phyloP scores from a whole-genome alignment of 2,797 vertebrate genomes.

The Helostoma temminkii region DNA sequence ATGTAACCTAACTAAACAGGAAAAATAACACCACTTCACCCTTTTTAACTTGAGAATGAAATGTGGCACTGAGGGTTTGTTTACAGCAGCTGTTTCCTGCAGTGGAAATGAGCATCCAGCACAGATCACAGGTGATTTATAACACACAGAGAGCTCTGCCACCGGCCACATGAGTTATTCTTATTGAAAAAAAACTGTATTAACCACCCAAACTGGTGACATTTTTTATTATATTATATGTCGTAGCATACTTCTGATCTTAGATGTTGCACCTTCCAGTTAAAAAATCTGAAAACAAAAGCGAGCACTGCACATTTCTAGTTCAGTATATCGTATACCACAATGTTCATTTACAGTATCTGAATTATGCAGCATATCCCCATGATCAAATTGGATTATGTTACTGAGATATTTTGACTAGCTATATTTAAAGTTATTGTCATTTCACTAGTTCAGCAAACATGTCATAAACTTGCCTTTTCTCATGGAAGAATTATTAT shows the following conservation, averaged over 20 bases:
- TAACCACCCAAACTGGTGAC: background rate
- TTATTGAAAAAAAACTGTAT: constrained; percentile 23
- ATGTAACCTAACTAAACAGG: background rate
- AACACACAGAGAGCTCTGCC: constrained; percentile 19
- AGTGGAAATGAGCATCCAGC: constrained; percentile 26
- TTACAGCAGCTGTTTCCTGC: constrained; percentile 22
- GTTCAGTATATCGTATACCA: too few relatives aligned
- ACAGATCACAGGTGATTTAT: constrained; percentile 39
- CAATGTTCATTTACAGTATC: too few relatives aligned
- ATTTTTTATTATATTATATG: background rate
- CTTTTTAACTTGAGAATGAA: constrained; percentile 7
- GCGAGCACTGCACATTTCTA: background rate
- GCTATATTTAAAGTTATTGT: too few relatives aligned
- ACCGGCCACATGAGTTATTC: constrained; percentile 22
- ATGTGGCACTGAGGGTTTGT: constrained; percentile 17
- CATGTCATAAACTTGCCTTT: too few relatives aligned
- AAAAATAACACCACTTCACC: background rate
- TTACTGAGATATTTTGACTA: too few relatives aligned
- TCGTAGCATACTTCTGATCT: background rate
- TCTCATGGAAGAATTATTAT: too few relatives aligned
- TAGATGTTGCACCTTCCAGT: background rate
- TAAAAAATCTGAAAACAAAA: too few relatives aligned
- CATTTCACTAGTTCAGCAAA: too few relatives aligned
- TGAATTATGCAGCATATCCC: too few relatives aligned
- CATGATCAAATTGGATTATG: too few relatives aligned